Conservation (phyloP, 1,140 invertebrate genomes). For the Teleopsis dalmanni region DNA sequence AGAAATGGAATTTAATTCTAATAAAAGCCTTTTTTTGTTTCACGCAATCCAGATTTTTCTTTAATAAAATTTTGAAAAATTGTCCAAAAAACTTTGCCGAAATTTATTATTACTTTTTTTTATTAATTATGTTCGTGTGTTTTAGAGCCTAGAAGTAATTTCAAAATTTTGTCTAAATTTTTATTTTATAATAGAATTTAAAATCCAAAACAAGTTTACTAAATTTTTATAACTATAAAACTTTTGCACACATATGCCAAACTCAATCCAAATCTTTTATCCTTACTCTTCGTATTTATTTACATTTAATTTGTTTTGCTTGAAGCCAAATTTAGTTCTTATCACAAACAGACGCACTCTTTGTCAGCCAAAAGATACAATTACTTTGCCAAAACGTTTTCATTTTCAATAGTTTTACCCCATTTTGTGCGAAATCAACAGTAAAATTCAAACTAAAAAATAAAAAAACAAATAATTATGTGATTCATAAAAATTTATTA, state of each 20-base stretch:
- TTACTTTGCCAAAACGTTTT: neutral
- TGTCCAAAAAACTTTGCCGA: constrained; percentile 8
- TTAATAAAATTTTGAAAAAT: constrained; percentile 6
- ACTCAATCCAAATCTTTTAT: constrained; percentile 5
- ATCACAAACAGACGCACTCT: constrained; percentile 35
- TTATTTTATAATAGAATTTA: constrained; percentile 1
- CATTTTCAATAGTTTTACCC: constrained; percentile 3
- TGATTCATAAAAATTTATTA: too few species aligned
- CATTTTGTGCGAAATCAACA: too few species aligned
- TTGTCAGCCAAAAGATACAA: constrained; percentile 23
- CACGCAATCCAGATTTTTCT: constrained; percentile 4
- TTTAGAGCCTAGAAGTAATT: constrained; percentile 30
- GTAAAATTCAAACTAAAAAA: too few species aligned
- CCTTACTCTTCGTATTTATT: constrained; percentile 13
- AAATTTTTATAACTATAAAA: constrained; percentile 29
- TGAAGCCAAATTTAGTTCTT: constrained; percentile 16
- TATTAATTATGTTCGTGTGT: constrained; percentile 8
- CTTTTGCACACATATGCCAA: constrained; percentile 23
- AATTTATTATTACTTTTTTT: neutral
- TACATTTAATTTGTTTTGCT: constrained; percentile 21
- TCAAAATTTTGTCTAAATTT: constrained; percentile 9
- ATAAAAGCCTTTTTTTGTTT: constrained; percentile 31
- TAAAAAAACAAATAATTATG: too few species aligned
- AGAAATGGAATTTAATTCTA: constrained; percentile 27
- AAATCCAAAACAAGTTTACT: constrained; percentile 9